Evolutionary conservation across 2,113 vertebrate species (phyloP), one percentile per base, ranked within the genome.

Genomic region (Spizaetus ornatus): DNA sequence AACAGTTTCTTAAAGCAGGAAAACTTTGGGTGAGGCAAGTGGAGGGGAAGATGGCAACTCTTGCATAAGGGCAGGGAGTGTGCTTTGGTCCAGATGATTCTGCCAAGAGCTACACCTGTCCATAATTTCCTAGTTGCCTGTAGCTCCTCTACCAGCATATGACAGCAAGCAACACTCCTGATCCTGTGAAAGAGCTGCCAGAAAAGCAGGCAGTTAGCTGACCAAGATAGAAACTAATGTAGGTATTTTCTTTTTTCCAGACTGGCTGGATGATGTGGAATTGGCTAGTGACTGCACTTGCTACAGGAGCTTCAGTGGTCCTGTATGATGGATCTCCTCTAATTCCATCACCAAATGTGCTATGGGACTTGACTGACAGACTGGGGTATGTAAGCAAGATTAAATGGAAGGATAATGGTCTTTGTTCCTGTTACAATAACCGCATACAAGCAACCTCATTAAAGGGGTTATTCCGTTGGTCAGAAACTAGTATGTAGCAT

Each of bases 251-350:
- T 96, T 15, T 48, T 21, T 65, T 38, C 26, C 93, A 99, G 99
- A 99, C 98, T 1, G 99, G 99, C 94, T 99, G 99, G 99, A 99
- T 99, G 99, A 99, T 99, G 99, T 99, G 99, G 99, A 99, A 99
- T 95, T 99, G 99, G 99, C 95, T 99, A 93, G 97, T 99, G 88
- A 98, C 99, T 3, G 98, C 99, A 5, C 98, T 99, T 47, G 99
- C 99, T 52, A 99, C 99, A 1, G 99, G 99, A 36, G 98, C 99
- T 6, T 99, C 99, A 0, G 98, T 99, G 96, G 99, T 99, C 61
- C 93, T 99, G 31, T 99, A 99, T 1, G 99, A 99, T 2, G 99
- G 99, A 61, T 99, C 99, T 65, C 99, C 99, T 3, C 98, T 99
- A 31, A 96, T 99, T 81, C 99, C 99, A 4, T 99, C 98, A 0